Evolutionary conservation across 2,113 vertebrate species (phyloP), one percentile per base, ranked within the genome.

Genomic region (Micronycteris hirsuta): DNA sequence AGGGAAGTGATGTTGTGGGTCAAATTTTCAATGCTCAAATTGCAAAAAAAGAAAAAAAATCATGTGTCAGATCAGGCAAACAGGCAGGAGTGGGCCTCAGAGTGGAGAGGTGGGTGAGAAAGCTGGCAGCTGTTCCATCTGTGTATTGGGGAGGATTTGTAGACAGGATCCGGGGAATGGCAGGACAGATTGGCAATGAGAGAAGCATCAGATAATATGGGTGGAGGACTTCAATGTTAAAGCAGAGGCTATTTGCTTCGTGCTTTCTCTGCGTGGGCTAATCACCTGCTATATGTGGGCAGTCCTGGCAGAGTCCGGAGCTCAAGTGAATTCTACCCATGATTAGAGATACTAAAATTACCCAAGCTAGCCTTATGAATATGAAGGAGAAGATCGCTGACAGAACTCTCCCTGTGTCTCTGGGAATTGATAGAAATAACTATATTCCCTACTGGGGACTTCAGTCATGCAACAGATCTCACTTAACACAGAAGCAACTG

Each of bases 341-440:
- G 67, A 83, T 65, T 41, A 97, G 61, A 86, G 67, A 82, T 70
- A 11, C 31, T 94, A 87, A 95, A 94, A 61, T 96, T 92, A 87
- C 10, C 28, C 17, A 81, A n/a, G 67, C 71, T 71, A 90, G 41
- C 58, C 52, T 71, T 38, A 65, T 77, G 58, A 90, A 63, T 89
- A 4, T 63, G 78, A 83, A 95, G 13, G 14, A 82, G 19, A 47
- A 8, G 56, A 19, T 84, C 74, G 38, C 58, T 84, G 86, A 49
- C 16, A 31, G 19, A 68, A 54, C 22, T 38, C 26, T 52, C 45
- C 74, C 83, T 90, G 17, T 78, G 76, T 56, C 28, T 78, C 38
- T 83, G 20, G 82, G 15, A 89, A 61, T 74, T 82, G 47, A 43
- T 87, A 83, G 81, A 80, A 65, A 82, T 38, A 77, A 88, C 9